Evolutionary conservation across 1,140 invertebrate genomes (phyloP), one percentile per base, ranked within the genome.

Genomic region (Adoxophyes honmai): DNA sequence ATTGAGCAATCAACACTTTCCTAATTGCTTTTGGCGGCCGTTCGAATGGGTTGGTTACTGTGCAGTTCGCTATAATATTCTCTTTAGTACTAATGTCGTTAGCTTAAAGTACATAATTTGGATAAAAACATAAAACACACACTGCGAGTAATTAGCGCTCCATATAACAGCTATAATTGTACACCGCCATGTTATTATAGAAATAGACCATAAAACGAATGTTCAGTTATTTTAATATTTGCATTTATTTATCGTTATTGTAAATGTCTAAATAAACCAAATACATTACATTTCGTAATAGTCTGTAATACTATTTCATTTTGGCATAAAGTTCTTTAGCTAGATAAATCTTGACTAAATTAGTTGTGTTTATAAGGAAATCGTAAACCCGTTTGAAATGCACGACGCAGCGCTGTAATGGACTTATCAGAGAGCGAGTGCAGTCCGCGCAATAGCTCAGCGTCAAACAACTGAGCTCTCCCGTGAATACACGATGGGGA

Each of bases 21-120:
- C 34, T 65, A 62, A 66, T 66, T 62, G 59, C 48, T 59, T 54
- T 15, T 36, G 21, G 36, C 7, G 13, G 38, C 53, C 39, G 58
- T 55, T 44, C 16, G 57, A 60, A 59, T 66, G 51, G 51, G 54
- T 62, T 55, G 55, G 60, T 60, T 39, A 42, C 37, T 57, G 57
- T 44, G 57, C 55, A 58, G 61, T 52, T 63, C 21, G 57, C 55
- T 42, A 42, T 44, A 64, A 52, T 57, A 57, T 53, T 64, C 57
- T 59, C 57, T 64, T 56, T 62, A 51, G 34, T 34, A 16, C n/a
- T n/a, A 44, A 21, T 44, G 18, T 44, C 15, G 39, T 44, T 44
- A 13, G 39, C 39, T 44, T 44, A 44, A n/a, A 21, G 16, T 14
- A 13, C 8, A n/a, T 21, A 21, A 11, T 9, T 21, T 39, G 9